Percentiles rank a stretch among this genome's conserved stretches.
These are phyloP conservation scores for Channa maculata DNA, from an alignment of 2,113 vertebrate species.

Conservation along the genomic window DNA sequence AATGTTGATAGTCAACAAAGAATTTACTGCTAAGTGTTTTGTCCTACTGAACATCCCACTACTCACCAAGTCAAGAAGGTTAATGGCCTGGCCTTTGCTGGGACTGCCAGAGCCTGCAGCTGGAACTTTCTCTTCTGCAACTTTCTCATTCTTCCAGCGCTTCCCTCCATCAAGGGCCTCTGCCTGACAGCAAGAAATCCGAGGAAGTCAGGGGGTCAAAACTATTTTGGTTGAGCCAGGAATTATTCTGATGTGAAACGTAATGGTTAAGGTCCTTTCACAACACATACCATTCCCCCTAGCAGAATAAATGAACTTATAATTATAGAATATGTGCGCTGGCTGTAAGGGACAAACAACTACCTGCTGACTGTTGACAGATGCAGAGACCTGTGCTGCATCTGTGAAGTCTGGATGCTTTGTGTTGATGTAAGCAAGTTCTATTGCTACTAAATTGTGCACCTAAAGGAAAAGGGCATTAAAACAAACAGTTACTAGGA, in stretches of 20 bases:
- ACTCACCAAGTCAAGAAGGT: slow-evolving; percentile 87
- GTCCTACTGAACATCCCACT: slow-evolving; percentile 31
- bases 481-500: neutral
- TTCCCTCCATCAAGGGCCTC: slow-evolving; percentile 80
- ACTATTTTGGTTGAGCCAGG: slow-evolving; percentile 23
- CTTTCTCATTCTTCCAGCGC: slow-evolving; percentile 83
- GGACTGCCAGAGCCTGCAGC: slow-evolving; percentile 78
- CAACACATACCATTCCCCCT: neutral
- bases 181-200: slow-evolving; percentile 62
- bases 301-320: slow-evolving; percentile 11
- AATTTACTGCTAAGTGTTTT: slow-evolving; percentile 20
- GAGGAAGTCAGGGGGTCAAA: slow-evolving; percentile 42
- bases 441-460: slow-evolving; percentile 87
- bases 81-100: slow-evolving; percentile 81
- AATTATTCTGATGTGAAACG: slow-evolving; percentile 16
- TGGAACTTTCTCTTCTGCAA: slow-evolving; percentile 60
- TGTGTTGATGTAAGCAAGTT: slow-evolving; percentile 88
- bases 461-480: slow-evolving; percentile 70
- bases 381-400: slow-evolving; percentile 85
- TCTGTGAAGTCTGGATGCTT: slow-evolving; percentile 89
- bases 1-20: slow-evolving; percentile 40
- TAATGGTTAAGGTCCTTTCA: slow-evolving; percentile 13
- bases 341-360: slow-evolving; percentile 41
- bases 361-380: slow-evolving; percentile 87
- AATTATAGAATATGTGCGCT: neutral